phyloP scores from a whole-genome alignment of 2,888 invertebrate species.

The Aleiodes testaceus region DNA sequence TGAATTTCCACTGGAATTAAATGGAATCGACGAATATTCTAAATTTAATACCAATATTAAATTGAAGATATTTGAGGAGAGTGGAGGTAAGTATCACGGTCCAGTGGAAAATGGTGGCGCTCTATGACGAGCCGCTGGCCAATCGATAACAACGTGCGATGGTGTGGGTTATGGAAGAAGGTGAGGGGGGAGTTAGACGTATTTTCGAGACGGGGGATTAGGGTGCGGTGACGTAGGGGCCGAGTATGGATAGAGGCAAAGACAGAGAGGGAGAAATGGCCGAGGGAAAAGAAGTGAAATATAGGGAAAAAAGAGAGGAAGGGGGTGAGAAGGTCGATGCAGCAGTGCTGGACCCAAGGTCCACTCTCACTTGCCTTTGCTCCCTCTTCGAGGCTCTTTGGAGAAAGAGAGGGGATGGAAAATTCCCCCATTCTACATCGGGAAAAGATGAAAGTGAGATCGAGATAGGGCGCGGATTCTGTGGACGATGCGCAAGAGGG shows the following conservation, averaged over 20 bases:
- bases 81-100: background rate
- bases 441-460: conserved; percentile 43
- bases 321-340: conserved; percentile 70
- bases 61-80: too few species aligned
- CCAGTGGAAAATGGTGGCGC: conserved; percentile 62
- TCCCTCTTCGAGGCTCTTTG: conserved; percentile 46
- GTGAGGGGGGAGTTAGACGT: conserved; percentile 55
- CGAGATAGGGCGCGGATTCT: conserved; percentile 38
- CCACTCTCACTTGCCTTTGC: conserved; percentile 68
- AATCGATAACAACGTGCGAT: conserved; percentile 67
- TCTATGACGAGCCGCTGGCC: conserved; percentile 64
- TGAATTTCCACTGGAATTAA: too few species aligned
- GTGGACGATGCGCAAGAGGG: conserved; percentile 20
- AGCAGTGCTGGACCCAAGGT: conserved; percentile 71
- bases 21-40: too few species aligned
- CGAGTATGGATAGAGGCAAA: conserved; percentile 45
- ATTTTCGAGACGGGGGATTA: conserved; percentile 70
- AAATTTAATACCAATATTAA: too few species aligned
- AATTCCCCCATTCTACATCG: conserved; percentile 14
- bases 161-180: conserved; percentile 50
- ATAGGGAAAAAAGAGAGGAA: conserved; percentile 44
- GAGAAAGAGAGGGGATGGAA: conserved; percentile 56
- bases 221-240: conserved; percentile 69
- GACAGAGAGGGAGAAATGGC: background rate
- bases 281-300: conserved; percentile 23